These are phyloP conservation scores for Nomia melanderi DNA, from an alignment of 1,140 invertebrate species.

Conservation along the genomic window DNA sequence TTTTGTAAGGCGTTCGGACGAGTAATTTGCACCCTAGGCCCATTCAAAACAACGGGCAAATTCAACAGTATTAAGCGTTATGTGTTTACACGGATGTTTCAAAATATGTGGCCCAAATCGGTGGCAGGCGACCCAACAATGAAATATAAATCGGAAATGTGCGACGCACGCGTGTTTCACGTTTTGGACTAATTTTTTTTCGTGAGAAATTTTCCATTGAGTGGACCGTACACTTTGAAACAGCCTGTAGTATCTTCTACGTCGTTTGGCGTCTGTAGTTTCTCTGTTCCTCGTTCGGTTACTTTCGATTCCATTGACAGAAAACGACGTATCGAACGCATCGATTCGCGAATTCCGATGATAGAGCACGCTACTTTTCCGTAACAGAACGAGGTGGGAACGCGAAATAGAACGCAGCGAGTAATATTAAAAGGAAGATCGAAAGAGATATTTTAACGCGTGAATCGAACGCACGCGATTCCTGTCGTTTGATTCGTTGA, in stretches of 20 bases:
- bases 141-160: too few relatives aligned
- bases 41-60: constrained; percentile 42
- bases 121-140: background rate
- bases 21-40: background rate
- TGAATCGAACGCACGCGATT: constrained; percentile 10
- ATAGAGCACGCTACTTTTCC: too few relatives aligned
- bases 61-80: constrained; percentile 57
- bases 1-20: constrained; percentile 23
- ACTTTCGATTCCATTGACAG: too few relatives aligned
- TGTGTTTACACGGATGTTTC: constrained; percentile 8
- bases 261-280: constrained; percentile 5
- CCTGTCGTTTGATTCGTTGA: constrained; percentile 11
- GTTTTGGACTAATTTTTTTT: background rate
- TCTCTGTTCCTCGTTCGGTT: constrained; percentile 26
- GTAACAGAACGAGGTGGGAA: background rate
- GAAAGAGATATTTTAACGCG: constrained; percentile 7
- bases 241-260: background rate
- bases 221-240: background rate
- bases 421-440: constrained; percentile 11
- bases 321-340: constrained; percentile 15
- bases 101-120: background rate
- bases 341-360: constrained; percentile 22
- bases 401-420: background rate
- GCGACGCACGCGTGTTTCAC: background rate
- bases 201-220: background rate